Base-by-base conservation (phyloP, 2,888 invertebrate species). In the Hydraecia micacea region DNA sequence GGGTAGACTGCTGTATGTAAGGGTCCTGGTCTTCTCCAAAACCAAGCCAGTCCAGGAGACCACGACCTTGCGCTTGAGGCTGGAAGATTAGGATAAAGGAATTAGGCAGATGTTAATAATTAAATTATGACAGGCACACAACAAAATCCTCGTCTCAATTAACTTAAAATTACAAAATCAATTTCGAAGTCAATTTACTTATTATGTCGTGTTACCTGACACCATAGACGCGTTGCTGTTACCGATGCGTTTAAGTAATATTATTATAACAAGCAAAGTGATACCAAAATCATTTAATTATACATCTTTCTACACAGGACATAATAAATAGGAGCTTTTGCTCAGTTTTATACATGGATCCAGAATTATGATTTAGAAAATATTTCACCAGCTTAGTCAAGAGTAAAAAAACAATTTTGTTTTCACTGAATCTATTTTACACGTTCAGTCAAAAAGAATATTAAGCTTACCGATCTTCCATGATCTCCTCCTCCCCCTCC, bases 21-120 rank as follows among this genome's bases (percentile, higher is more conserved):
- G 98, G 98, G 94, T 98, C 98, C 72, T 98, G 97, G 89, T 98
- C 97, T 82, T 98, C 98, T 21, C 98, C 98, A 65, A 98, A 95
- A 18, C 98, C 98, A 39, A 98, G 97, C 97, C 98, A 98, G 93
- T 98, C 98, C n/a, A 98, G 95, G 3, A 98, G 95, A 88, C 98
- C 97, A 84, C 98, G 97, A 7, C 98, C 97, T 87, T 97, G 95
- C 2, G 98, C 97, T 75, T 97, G 97, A 36, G 95, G 95, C 96
- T 97, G 91, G 2, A 92, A 90, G 0, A 42, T 73, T 81, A 18
- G 15, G n/a, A 13, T 67, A 68, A 67, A 55, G 28, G 36, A 18
- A 39, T 79, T 1, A 36, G 6, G 0, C 1, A 32, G 28, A 39
- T n/a, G 11, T 21, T 28, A 7, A 46, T 25, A 1, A 9, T 58